Evolutionary conservation across 1,140 invertebrate species (phyloP), one percentile per base, ranked within the genome.

Genomic region (Mylabris phalerata): DNA sequence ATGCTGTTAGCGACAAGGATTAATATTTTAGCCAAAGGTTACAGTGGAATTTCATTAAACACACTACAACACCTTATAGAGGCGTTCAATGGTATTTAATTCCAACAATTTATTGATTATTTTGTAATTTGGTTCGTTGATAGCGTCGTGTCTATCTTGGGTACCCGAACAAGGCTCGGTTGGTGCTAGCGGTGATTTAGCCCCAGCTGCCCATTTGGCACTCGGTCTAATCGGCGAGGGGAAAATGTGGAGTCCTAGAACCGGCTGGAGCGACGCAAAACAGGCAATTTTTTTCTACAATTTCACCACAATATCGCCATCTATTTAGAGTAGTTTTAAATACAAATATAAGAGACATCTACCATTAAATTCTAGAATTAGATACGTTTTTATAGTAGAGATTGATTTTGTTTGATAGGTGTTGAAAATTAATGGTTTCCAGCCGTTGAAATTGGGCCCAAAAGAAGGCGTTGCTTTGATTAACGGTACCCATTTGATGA

Each of bases 401-500:
- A 32, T 7, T 32, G 32, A 7, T 5, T 32, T 32, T 32, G 2
- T 32, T 32, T 32, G 32, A 32, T 45, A 69, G 65, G 66, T 69
- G 39, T 48, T 69, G 39, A 59, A 67, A 59, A 48, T 61, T 19
- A 64, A 88, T 68, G 76, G 79, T 45, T 69, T 89, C 24, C 73
- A 75, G 57, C 83, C 84, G 7, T 78, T 88, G 41, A 73, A 71
- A 25, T 72, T 87, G n/a, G 75, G 78, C 52, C 78, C 84, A 9
- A 89, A 88, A 77, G 86, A 89, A 78, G 87, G 87, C 11, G 67
- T 89, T 24, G 84, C 86, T 9, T 68, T 90, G 50, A 86, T 90
- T 61, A 89, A 89, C 72, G 87, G 87, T 50, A 89, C 87, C 10
- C 87, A 89, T 70, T 74, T 90, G 45, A 88, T 89, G 44, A 83